Percentiles rank a stretch among this genome's conserved stretches.
phyloP scores from a whole-genome alignment of 2,113 vertebrate species.

The Toxotes jaculatrix region DNA sequence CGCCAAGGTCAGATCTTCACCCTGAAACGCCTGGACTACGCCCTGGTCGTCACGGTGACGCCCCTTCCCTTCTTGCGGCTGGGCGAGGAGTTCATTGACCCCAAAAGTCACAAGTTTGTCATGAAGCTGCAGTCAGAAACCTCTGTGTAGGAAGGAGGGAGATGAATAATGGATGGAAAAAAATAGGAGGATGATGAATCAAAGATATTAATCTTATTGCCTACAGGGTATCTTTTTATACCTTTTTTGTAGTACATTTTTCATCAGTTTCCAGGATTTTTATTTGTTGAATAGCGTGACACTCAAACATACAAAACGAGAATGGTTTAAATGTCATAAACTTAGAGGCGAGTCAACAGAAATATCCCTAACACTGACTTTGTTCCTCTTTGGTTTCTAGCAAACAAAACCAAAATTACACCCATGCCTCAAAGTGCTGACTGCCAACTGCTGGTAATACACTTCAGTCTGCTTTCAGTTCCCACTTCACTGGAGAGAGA shows the following conservation, averaged over 20 bases:
- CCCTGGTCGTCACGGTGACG: slow-evolving; percentile 91
- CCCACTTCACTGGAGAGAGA: no score
- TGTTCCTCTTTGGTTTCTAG: not conserved
- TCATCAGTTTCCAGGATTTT: not conserved
- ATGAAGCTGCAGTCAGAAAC: slow-evolving; percentile 98
- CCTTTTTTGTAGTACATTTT: not conserved
- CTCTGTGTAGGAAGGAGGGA: slow-evolving; percentile 83
- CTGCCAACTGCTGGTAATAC: not conserved
- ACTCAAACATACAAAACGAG: not conserved
- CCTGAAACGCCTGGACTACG: slow-evolving; percentile 91
- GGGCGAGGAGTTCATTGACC: slow-evolving; percentile 94
- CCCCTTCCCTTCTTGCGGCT: slow-evolving; percentile 91
- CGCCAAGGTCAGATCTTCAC: slow-evolving; percentile 91
- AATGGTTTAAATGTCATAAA: not conserved
- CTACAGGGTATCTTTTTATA: not conserved
- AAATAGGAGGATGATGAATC: not conserved
- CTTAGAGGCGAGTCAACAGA: not conserved
- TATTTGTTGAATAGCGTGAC: accelerated
- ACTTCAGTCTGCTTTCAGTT: not conserved
- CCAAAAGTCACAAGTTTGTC: slow-evolving; percentile 96
- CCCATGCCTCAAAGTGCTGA: accelerated
- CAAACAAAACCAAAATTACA: not conserved
- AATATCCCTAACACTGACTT: accelerated
- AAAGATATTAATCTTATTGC: not conserved
- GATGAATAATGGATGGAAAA: accelerated